These are phyloP conservation scores for Orchestia grillus DNA, from an alignment of 1,140 invertebrate genomes.

Conservation along the genomic window DNA sequence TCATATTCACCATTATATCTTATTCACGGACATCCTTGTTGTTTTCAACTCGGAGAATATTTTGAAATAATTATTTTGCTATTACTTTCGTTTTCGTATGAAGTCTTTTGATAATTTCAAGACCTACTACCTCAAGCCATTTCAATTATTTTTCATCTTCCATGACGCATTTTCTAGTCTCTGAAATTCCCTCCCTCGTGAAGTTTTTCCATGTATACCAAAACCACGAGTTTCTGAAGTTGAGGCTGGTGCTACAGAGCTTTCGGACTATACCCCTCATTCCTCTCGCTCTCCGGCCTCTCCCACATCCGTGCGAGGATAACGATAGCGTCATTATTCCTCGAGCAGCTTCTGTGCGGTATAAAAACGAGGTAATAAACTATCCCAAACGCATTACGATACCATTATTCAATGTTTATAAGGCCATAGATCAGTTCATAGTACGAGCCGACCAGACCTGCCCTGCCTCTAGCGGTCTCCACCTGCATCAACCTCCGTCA, in stretches of 20 bases:
- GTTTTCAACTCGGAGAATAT: too few relatives aligned
- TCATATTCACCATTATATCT: not conserved
- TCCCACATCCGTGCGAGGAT: not conserved
- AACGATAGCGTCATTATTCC: constrained; percentile 45
- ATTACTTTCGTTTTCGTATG: too few relatives aligned
- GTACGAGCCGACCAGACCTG: not conserved
- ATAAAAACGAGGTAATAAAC: constrained; percentile 48
- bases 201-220: too few relatives aligned
- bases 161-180: not conserved
- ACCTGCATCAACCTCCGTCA: not conserved
- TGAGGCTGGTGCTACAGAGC: not conserved
- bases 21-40: not conserved
- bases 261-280: not conserved
- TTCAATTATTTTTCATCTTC: not conserved
- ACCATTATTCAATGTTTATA: constrained; percentile 57
- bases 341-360: constrained; percentile 11
- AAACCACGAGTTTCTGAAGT: not conserved
- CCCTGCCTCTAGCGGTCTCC: not conserved
- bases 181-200: not conserved
- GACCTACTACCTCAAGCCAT: not conserved
- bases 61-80: too few relatives aligned
- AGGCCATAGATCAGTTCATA: constrained; percentile 47
- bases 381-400: constrained; percentile 47
- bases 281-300: not conserved
- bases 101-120: not conserved